These are phyloP conservation scores for Notothenia rossii DNA, from an alignment of 2,113 vertebrate species.

Conservation along the genomic window DNA sequence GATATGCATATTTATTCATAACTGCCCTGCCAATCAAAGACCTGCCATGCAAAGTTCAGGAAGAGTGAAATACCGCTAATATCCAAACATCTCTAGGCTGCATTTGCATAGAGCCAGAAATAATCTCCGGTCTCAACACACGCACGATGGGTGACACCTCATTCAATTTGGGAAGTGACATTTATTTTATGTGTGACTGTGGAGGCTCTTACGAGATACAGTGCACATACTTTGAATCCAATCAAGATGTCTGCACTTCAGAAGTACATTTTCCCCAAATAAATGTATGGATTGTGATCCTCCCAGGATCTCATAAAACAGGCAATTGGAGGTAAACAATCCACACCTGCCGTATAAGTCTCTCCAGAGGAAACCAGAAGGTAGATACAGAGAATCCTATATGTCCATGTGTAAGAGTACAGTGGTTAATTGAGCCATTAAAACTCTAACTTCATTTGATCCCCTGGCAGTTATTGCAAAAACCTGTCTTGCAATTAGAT, in stretches of 20 bases:
- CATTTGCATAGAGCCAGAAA: constrained; percentile 68
- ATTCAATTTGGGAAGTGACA: constrained; percentile 55
- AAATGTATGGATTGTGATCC: not conserved
- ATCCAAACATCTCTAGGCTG: constrained; percentile 49
- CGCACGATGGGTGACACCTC: constrained; percentile 54
- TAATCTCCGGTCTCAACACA: constrained; percentile 59
- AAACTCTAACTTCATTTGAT: constrained; percentile 30
- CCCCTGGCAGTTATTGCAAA: constrained; percentile 13
- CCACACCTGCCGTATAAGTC: too few relatives aligned
- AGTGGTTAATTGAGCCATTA: constrained; percentile 29
- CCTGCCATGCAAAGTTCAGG: constrained; percentile 66
- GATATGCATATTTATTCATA: constrained; percentile 78
- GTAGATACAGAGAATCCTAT: not conserved
- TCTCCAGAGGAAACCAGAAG: too few relatives aligned
- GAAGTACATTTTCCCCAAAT: not conserved
- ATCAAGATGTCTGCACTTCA: constrained; percentile 14
- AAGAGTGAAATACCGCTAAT: constrained; percentile 65
- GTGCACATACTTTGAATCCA: constrained; percentile 18
- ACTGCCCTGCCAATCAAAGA: constrained; percentile 69
- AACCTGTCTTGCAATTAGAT: constrained; percentile 21
- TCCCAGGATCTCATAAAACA: not conserved
- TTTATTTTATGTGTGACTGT: constrained; percentile 52
- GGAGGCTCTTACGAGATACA: constrained; percentile 22
- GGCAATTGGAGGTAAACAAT: too few relatives aligned
- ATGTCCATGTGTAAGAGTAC: not conserved